phyloP scores from a whole-genome alignment of 2,888 invertebrate species.

The Pseudococcus jackbeardsleyi region DNA sequence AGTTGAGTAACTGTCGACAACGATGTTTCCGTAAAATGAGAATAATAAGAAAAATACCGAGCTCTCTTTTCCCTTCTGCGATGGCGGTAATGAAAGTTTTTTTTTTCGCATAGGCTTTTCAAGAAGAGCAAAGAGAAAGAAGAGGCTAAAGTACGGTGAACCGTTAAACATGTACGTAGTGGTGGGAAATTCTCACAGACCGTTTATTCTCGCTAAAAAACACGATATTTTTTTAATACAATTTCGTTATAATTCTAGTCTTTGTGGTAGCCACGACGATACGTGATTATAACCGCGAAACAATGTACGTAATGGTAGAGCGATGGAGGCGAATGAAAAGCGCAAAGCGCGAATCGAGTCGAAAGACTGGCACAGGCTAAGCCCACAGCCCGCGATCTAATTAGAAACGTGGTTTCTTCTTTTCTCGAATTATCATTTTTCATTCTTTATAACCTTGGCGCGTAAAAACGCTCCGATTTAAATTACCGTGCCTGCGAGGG shows the following conservation, averaged over 20 bases:
- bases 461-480: slow-evolving; percentile 26
- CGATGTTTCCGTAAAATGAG: slow-evolving; percentile 49
- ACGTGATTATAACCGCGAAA: slow-evolving; percentile 40
- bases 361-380: background rate
- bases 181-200: slow-evolving; percentile 47
- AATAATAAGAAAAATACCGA: background rate
- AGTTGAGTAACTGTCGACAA: slow-evolving; percentile 47
- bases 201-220: slow-evolving; percentile 51
- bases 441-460: slow-evolving; percentile 20
- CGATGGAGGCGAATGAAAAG: too few species aligned
- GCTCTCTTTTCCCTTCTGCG: background rate
- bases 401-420: slow-evolving; percentile 42
- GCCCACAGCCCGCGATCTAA: background rate
- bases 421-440: slow-evolving; percentile 21
- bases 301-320: background rate
- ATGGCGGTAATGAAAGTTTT: slow-evolving; percentile 8
- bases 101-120: slow-evolving; percentile 21
- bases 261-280: slow-evolving; percentile 39
- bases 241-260: slow-evolving; percentile 46
- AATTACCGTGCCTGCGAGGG: slow-evolving; percentile 11
- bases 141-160: slow-evolving; percentile 33
- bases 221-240: slow-evolving; percentile 20
- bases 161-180: slow-evolving; percentile 27
- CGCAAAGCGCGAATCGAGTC: background rate
- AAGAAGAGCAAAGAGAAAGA: background rate